Evolutionary conservation across 1,140 invertebrate species (phyloP).

Genomic region (Caenorhabditis inopinata): DNA sequence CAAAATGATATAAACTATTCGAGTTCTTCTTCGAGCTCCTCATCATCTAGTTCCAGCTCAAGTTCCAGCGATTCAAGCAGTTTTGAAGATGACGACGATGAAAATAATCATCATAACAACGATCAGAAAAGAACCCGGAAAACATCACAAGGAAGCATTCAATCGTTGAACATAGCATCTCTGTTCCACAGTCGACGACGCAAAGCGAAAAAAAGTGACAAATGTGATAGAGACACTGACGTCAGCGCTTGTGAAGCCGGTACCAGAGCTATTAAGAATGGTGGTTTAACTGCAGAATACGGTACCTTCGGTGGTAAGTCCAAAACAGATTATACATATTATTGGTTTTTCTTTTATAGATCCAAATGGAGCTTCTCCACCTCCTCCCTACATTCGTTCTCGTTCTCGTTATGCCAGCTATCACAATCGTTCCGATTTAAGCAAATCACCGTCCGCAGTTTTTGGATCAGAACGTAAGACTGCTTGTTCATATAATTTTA

Average conservation of each 20-base stretch:
- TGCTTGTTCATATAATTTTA: neutral
- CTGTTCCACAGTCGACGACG: constrained; percentile 35
- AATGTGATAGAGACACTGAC: neutral
- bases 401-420: neutral
- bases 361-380: neutral
- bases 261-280: neutral
- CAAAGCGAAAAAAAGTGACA: neutral
- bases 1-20: constrained; percentile 67
- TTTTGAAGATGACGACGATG: constrained; percentile 40
- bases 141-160: constrained; percentile 39
- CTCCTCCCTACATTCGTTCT: neutral
- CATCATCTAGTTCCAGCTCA: constrained; percentile 28
- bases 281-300: constrained; percentile 16
- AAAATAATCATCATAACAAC: neutral
- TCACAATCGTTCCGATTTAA: neutral
- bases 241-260: neutral
- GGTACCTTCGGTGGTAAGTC: constrained; percentile 30
- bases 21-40: constrained; percentile 48
- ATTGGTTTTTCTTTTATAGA: too few relatives aligned
- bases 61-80: constrained; percentile 39
- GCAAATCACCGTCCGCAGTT: neutral
- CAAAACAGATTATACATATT: too few relatives aligned
- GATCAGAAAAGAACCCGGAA: constrained; percentile 14
- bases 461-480: constrained; percentile 13
- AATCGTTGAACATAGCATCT: constrained; percentile 36